These are phyloP conservation scores for Cryptoleucopteryx plumbea DNA, from an alignment of 2,113 vertebrate genomes.

Conservation along the genomic window DNA sequence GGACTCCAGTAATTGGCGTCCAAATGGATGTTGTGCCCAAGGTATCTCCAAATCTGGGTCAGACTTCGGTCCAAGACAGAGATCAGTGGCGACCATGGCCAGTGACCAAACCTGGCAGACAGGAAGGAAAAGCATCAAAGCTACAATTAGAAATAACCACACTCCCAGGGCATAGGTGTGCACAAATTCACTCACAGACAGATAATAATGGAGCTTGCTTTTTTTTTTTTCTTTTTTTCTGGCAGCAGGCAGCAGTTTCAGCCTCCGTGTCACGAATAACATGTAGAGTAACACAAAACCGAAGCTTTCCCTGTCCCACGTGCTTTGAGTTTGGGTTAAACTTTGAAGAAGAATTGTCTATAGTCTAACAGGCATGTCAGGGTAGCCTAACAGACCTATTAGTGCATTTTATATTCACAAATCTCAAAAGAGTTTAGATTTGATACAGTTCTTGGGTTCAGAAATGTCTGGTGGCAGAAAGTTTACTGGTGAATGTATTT, in stretches of 20 bases:
- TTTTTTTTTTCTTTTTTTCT: not conserved
- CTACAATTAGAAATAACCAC: slow-evolving; percentile 26
- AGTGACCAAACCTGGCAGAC: slow-evolving; percentile 91
- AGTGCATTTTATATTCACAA: not conserved
- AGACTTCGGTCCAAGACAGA: slow-evolving; percentile 88
- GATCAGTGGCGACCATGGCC: slow-evolving; percentile 88
- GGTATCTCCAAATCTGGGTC: slow-evolving; percentile 95
- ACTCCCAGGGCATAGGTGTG: slow-evolving; percentile 1
- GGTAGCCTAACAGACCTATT: not conserved
- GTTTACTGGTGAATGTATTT: not conserved
- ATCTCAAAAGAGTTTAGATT: not conserved
- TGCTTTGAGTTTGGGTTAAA: not conserved
- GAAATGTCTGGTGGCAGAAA: not conserved
- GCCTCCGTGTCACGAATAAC: not conserved
- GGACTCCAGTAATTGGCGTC: slow-evolving; percentile 92
- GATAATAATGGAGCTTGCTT: not conserved
- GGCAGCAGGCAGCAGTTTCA: not conserved
- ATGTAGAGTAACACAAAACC: not conserved
- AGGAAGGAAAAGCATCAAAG: slow-evolving; percentile 13
- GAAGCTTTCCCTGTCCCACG: not conserved
- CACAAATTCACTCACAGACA: not conserved
- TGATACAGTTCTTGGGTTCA: not conserved
- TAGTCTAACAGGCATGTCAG: not conserved
- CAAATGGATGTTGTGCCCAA: slow-evolving; percentile 96
- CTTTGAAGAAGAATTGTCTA: not conserved